Evolutionary conservation across 2,797 vertebrate species (phyloP).

Genomic region (Coendou prehensilis): DNA sequence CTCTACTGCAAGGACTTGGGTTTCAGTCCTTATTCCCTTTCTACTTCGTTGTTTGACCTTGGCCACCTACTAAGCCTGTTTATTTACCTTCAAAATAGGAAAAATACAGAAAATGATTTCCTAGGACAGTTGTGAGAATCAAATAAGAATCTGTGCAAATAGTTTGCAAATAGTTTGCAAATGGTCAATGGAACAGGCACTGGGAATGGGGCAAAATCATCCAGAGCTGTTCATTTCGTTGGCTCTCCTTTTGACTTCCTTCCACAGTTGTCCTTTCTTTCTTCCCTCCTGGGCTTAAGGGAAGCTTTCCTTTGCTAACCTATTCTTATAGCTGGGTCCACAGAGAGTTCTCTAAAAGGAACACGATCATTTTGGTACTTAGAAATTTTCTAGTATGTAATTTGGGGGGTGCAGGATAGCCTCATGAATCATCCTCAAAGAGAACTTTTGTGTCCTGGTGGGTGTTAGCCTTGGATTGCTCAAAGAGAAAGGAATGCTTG

Average conservation of each 20-base stretch:
- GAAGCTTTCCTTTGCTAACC: slow-evolving; percentile 42
- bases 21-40: not conserved
- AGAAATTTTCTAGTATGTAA: slow-evolving; percentile 71
- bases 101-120: not conserved
- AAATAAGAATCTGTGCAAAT: not conserved
- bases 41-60: not conserved
- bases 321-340: slow-evolving; percentile 39
- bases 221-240: not conserved
- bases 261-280: slow-evolving; percentile 3
- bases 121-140: not conserved
- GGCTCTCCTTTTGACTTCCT: not conserved
- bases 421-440: slow-evolving; percentile 73
- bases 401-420: slow-evolving; percentile 50
- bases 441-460: slow-evolving; percentile 75
- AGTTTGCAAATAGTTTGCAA: not conserved
- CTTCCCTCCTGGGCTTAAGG: not conserved
- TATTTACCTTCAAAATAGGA: slow-evolving; percentile 49
- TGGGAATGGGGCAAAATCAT: not conserved
- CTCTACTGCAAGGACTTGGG: not conserved
- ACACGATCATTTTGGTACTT: slow-evolving; percentile 64
- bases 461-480: slow-evolving; percentile 53
- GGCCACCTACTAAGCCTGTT: not conserved
- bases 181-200: not conserved
- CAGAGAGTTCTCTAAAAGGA: slow-evolving; percentile 33
- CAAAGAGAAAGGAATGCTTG: slow-evolving; percentile 74